Percentiles rank a stretch among this genome's conserved stretches.
These are phyloP conservation scores for Hirtodrosophila alboralis DNA, from an alignment of 2,888 invertebrate species.

Conservation along the genomic window DNA sequence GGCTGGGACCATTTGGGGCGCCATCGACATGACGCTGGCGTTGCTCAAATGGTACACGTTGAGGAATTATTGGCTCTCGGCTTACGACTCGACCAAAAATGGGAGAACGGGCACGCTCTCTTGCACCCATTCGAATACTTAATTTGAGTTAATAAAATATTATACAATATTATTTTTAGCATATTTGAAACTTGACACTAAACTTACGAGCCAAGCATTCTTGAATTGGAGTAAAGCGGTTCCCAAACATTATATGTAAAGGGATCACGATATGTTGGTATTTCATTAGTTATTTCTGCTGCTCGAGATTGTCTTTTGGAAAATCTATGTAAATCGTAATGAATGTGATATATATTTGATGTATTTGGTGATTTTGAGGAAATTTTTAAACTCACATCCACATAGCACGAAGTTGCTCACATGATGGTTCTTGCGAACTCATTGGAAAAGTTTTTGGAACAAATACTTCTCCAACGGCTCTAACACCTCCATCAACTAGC, in stretches of 20 bases:
- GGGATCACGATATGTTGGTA: slow-evolving; percentile 92
- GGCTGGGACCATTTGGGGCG: slow-evolving; percentile 64
- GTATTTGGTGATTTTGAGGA: no score
- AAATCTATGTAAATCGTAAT: slow-evolving; percentile 84
- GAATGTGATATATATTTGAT: no score
- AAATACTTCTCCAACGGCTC: slow-evolving; percentile 76
- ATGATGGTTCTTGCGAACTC: slow-evolving; percentile 88
- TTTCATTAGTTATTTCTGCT: slow-evolving; percentile 94
- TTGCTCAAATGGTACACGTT: slow-evolving; percentile 51
- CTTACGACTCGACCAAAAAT: slow-evolving; percentile 90
- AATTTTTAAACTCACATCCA: slow-evolving; percentile 87
- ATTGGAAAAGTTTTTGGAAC: slow-evolving; percentile 80
- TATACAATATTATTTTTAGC: background rate
- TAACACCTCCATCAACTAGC: slow-evolving; percentile 29
- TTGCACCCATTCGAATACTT: slow-evolving; percentile 83
- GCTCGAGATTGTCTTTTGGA: slow-evolving; percentile 94
- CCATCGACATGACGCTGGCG: slow-evolving; percentile 83
- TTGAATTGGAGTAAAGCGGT: slow-evolving; percentile 86
- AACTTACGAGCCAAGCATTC: slow-evolving; percentile 86
- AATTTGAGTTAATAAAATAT: background rate
- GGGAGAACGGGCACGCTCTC: slow-evolving; percentile 85
- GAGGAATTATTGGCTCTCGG: slow-evolving; percentile 86
- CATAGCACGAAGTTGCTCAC: slow-evolving; percentile 94
- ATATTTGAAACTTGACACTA: background rate
- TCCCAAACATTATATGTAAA: slow-evolving; percentile 93